Evolutionary conservation across 2,113 vertebrate species (phyloP), one percentile per base, ranked within the genome.

Genomic region (Epinephelus lanceolatus): DNA sequence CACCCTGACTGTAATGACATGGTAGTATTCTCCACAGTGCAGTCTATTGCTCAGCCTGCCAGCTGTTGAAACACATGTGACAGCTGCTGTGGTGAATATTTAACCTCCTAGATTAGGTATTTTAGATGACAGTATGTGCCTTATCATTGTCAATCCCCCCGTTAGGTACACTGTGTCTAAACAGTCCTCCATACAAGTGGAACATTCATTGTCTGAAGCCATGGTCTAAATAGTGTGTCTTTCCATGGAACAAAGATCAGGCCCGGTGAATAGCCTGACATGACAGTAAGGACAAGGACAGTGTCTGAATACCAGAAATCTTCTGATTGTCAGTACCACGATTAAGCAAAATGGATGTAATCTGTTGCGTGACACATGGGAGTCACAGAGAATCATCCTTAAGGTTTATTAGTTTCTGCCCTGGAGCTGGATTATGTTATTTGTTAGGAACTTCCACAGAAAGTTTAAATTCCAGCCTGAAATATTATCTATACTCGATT

Each of bases 31-130:
- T 42, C 4, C 27, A 18, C 40, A 15, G 15, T 17, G 18, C 21
- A 45, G 9, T 25, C 6, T 14, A 3, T 18, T 30, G 8, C 47
- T 45, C 15, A 45, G n/a, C 17, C 53, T 23, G 3, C 9, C 62
- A 76, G 78, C 65, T 77, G 73, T 57, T 65, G 14, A 25, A 10
- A 59, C 13, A 6, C 84, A 42, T 1, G 8, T 47, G 40, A 8
- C 57, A 83, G 69, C 76, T 71, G 61, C 13, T 57, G 11, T 49
- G 47, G 80, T 83, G 1, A 92, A 77, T 86, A 53, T 83, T 80
- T 86, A 86, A 86, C 86, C 25, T 63, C 30, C 4, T 19, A 27
- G 59, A 18, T 76, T 47, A 61, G 37, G 4, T 37, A 37, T 62
- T 59, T 59, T 40, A 14, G 4, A 12, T 21, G 1, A 33, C 47